phyloP scores from a whole-genome alignment of 2,888 invertebrate genomes.

The Idaea dimidiata region DNA sequence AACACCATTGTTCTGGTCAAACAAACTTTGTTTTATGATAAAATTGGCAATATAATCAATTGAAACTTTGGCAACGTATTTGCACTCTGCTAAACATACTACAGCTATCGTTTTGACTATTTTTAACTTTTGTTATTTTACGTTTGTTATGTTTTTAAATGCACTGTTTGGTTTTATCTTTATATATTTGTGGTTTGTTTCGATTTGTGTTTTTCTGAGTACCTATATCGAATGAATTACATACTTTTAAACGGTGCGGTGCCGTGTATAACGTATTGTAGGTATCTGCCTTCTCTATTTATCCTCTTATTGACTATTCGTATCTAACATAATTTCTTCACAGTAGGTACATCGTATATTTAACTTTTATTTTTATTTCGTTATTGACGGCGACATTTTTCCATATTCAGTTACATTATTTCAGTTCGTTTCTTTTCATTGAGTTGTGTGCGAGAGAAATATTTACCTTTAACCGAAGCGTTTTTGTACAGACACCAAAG shows the following conservation, averaged over 20 bases:
- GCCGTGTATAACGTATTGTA: constrained; percentile 36
- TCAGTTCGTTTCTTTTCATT: constrained; percentile 25
- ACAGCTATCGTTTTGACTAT: constrained; percentile 60
- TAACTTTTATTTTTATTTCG: background rate
- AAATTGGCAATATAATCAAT: constrained; percentile 50
- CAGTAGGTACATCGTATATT: background rate
- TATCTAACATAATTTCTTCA: background rate
- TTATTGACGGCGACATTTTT: background rate
- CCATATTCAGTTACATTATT: background rate
- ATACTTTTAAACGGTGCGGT: constrained; percentile 44
- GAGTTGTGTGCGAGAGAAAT: constrained; percentile 27
- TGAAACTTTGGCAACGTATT: constrained; percentile 57
- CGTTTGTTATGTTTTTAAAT: constrained; percentile 33
- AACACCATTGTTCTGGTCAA: constrained; percentile 1
- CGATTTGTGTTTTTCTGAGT: constrained; percentile 3
- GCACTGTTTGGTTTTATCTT: constrained; percentile 34
- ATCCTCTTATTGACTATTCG: background rate
- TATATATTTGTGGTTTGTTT: constrained; percentile 27
- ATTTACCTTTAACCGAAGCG: constrained; percentile 20
- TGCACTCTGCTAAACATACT: constrained; percentile 70
- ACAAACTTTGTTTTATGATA: constrained; percentile 65
- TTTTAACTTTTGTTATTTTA: constrained; percentile 34
- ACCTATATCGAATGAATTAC: constrained; percentile 14
- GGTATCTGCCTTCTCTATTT: background rate
- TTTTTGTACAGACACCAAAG: constrained; percentile 51